Base-by-base conservation (phyloP, 1,140 invertebrate genomes). In the Drosophila hydei region DNA sequence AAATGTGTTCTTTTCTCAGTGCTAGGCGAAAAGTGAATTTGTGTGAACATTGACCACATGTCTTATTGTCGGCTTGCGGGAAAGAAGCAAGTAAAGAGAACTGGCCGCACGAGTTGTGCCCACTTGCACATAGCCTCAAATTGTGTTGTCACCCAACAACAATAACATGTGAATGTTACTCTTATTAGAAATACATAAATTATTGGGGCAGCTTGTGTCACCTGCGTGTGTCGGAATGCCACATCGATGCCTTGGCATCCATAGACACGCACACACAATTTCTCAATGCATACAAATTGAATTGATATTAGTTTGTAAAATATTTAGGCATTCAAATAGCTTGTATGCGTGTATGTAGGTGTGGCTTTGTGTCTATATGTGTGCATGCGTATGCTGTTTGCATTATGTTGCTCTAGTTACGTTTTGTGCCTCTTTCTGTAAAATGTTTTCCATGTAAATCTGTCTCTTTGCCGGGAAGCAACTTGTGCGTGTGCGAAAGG, bases 241-340 rank as follows among this genome's bases (percentile, higher is more conserved):
- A 58, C 50, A 42, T 55, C 40, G 36, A 64, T 75, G 61, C 42
- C 65, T 75, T 50, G 48, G 56, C 11, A 60, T 55, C 18, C 63
- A 40, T 56, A 45, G 16, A 9, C 43, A 56, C 21, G 11, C 19
- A 65, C 14, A 55, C 48, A 68, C 70, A 60, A 72, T 68, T 68
- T 62, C 54, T 48, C 77, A 76, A 80, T 80, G 78, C 73, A 80
- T 81, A 81, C 78, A 80, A 80, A 80, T 80, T 80, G 78, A 80
- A 80, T 81, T 80, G 78, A 80, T 80, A 80, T 80, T 80, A 81
- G 77, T 80, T 80, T 81, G 69, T 80, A 62, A 80, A 80, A 81
- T 80, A 80, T 80, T 80, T 77, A 81, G 60, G 78, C 78, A 73
- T 71, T 69, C 61, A 36, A 78, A 79, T 58, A 54, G 38, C 60